Evolutionary conservation across 2,888 invertebrate species (phyloP).

Genomic region (Andricus quercusramuli): DNA sequence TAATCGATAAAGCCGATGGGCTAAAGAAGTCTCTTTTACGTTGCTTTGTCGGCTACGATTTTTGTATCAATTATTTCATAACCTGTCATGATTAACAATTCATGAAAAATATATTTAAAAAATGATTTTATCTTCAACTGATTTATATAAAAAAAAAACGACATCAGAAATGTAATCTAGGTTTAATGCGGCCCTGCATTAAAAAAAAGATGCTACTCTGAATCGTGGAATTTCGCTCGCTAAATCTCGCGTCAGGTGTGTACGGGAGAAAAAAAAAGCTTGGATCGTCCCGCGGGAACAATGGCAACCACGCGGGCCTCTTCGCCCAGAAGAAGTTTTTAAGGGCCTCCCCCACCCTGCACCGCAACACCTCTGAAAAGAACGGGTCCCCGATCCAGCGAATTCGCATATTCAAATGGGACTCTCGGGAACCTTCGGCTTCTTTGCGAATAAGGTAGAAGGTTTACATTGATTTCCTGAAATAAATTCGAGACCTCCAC

Average conservation of each 20-base stretch:
- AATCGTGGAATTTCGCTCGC: constrained; percentile 46
- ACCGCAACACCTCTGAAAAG: constrained; percentile 49
- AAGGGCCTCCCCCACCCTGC: constrained; percentile 50
- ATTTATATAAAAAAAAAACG: background rate
- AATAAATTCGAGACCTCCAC: constrained; percentile 3
- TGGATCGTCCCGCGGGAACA: constrained; percentile 61
- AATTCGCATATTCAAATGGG: constrained; percentile 56
- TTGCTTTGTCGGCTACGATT: too few species aligned
- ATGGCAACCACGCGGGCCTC: constrained; percentile 55
- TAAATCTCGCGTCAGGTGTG: constrained; percentile 49
- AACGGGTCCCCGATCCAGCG: constrained; percentile 43
- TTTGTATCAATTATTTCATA: too few species aligned
- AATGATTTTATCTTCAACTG: background rate
- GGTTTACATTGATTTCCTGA: constrained; percentile 27
- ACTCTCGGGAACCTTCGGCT: constrained; percentile 55
- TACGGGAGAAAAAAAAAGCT: constrained; percentile 46
- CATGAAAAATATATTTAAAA: too few species aligned
- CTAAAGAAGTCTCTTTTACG: too few species aligned
- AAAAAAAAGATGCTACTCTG: constrained; percentile 31
- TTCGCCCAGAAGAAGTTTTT: constrained; percentile 45
- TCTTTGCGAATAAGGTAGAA: constrained; percentile 49
- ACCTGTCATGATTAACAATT: too few species aligned
- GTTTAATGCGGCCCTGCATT: background rate
- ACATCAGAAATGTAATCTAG: background rate
- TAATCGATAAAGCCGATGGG: too few species aligned